Percentiles rank a stretch among this genome's conserved stretches.
Conservation (phyloP, 2,888 invertebrate genomes). For the Zonitis immaculata region DNA sequence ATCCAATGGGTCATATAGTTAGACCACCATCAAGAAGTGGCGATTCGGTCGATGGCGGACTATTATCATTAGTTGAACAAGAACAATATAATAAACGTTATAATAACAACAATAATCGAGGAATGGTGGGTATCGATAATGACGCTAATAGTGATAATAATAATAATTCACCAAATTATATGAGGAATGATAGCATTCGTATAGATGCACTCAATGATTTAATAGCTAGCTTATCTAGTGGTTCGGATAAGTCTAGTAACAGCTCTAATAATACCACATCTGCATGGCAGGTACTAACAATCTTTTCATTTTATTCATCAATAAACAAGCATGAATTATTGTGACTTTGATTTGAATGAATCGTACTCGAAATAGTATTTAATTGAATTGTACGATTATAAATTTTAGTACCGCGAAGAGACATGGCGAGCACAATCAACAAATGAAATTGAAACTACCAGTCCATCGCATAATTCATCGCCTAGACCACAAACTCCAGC, state of each 20-base stretch:
- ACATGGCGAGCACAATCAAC: slow-evolving; percentile 59
- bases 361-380: too few species aligned
- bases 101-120: slow-evolving; percentile 12
- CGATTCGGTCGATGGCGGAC: slow-evolving; percentile 41
- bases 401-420: slow-evolving; percentile 56
- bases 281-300: slow-evolving; percentile 52
- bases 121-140: slow-evolving; percentile 47
- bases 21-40: slow-evolving; percentile 31
- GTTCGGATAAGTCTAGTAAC: slow-evolving; percentile 47
- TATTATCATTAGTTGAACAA: slow-evolving; percentile 46
- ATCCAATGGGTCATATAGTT: slow-evolving; percentile 43
- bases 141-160: slow-evolving; percentile 26
- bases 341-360: background rate
- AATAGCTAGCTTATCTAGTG: slow-evolving; percentile 49
- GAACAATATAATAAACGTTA: slow-evolving; percentile 33
- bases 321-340: background rate
- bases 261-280: slow-evolving; percentile 45
- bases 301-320: slow-evolving; percentile 13
- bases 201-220: slow-evolving; percentile 48
- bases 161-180: slow-evolving; percentile 27
- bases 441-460: slow-evolving; percentile 52
- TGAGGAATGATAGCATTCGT: slow-evolving; percentile 37
- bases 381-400: background rate
- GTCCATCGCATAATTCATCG: slow-evolving; percentile 50
- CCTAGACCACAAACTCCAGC: slow-evolving; percentile 83